These are phyloP conservation scores for Cassiopea xamachana DNA, from an alignment of 30 jellyfish, hydroid and myxozoan species.

Conservation along the genomic window DNA sequence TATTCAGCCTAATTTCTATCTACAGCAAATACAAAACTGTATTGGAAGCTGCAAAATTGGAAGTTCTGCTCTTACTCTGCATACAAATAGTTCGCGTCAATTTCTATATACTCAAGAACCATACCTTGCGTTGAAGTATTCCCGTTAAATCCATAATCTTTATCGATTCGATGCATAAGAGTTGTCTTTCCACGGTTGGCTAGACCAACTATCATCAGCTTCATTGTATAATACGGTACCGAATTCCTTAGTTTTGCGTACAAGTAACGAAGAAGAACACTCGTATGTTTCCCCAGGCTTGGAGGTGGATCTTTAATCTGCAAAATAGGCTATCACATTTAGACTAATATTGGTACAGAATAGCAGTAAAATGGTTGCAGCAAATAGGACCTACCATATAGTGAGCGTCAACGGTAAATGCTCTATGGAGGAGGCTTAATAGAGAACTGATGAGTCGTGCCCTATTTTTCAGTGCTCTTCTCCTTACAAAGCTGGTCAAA, in stretches of 20 bases:
- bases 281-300: conserved; percentile 22
- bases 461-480: too few species aligned
- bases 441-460: too few species aligned
- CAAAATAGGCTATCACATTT: not conserved
- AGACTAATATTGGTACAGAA: too few species aligned
- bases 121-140: conserved; percentile 61
- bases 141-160: conserved; percentile 13
- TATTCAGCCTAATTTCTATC: too few species aligned
- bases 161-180: conserved; percentile 55
- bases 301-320: conserved; percentile 76
- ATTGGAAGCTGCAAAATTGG: too few species aligned
- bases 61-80: not conserved
- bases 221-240: conserved; percentile 61
- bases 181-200: conserved; percentile 79
- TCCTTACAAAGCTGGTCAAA: too few species aligned
- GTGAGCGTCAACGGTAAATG: too few species aligned
- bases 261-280: conserved; percentile 23
- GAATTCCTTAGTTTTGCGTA: conserved; percentile 67
- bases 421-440: too few species aligned
- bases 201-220: conserved; percentile 66
- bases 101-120: not conserved
- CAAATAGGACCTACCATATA: too few species aligned
- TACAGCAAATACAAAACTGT: too few species aligned
- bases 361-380: not conserved
- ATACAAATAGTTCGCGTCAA: not conserved